Evolutionary conservation across 2,888 invertebrate genomes (phyloP).

Genomic region (Microctonus aethiopoides): DNA sequence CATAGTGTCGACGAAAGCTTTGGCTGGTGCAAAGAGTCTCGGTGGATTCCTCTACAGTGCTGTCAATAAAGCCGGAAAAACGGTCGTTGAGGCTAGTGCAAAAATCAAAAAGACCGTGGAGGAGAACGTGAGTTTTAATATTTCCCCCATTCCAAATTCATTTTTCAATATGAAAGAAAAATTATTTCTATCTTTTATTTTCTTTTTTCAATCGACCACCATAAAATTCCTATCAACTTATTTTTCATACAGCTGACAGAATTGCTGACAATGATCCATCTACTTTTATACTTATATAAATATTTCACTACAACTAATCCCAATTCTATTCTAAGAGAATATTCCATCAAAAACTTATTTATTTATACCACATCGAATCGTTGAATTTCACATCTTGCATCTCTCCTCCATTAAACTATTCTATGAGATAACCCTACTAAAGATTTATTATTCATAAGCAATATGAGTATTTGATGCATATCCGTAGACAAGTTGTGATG

Average conservation of each 20-base stretch:
- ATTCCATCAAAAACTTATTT: background rate
- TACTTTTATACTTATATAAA: background rate
- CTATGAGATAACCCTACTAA: background rate
- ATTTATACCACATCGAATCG: background rate
- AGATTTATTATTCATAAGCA: slow-evolving; percentile 10
- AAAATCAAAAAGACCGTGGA: slow-evolving; percentile 97
- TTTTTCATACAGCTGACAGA: background rate
- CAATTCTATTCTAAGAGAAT: too few species aligned
- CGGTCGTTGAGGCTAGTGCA: slow-evolving; percentile 88
- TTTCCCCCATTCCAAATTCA: too few species aligned
- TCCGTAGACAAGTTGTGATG: background rate
- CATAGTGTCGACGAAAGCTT: slow-evolving; percentile 87
- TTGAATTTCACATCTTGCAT: background rate
- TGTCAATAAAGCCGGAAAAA: slow-evolving; percentile 95
- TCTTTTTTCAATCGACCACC: background rate
- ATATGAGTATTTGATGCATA: background rate
- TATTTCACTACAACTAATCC: too few species aligned
- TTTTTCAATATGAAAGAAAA: background rate
- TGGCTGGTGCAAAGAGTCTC: slow-evolving; percentile 89
- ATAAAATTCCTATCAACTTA: background rate
- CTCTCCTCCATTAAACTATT: background rate
- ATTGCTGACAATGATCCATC: background rate
- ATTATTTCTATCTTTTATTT: background rate
- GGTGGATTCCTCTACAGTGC: slow-evolving; percentile 94
- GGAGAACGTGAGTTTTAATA: slow-evolving; percentile 83